Evolutionary conservation across 2,797 vertebrate genomes (phyloP).

Genomic region (Cyprinodon diabolis): DNA sequence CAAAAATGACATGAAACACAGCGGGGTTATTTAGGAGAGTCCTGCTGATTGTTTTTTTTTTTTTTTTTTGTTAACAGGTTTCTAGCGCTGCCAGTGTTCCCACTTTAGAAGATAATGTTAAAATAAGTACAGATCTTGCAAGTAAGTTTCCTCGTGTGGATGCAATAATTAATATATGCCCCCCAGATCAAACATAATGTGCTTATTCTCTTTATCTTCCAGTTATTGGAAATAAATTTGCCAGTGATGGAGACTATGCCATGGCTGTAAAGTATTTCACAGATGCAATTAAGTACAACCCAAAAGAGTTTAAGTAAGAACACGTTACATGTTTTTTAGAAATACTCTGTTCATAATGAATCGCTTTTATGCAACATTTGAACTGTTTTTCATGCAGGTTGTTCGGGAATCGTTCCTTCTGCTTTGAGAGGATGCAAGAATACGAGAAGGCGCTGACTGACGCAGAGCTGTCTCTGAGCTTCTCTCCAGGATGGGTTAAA

Average conservation of each 20-base stretch:
- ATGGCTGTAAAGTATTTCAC: constrained; percentile 86
- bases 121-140: constrained; percentile 77
- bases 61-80: constrained; percentile 32
- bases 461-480: constrained; percentile 79
- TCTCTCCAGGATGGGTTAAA: constrained; percentile 85
- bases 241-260: constrained; percentile 72
- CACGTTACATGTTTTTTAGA: background rate
- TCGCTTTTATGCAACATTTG: background rate
- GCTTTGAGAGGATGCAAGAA: constrained; percentile 85
- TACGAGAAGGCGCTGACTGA: constrained; percentile 84
- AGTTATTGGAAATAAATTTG: constrained; percentile 82
- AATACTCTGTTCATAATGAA: fast-evolving
- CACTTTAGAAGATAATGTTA: constrained; percentile 66
- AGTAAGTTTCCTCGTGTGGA: constrained; percentile 52
- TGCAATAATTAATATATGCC: background rate
- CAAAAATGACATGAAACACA: too few species aligned
- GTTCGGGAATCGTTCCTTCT: constrained; percentile 91
- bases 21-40: too few species aligned
- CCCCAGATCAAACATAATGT: background rate
- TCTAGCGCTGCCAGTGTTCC: background rate
- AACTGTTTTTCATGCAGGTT: constrained; percentile 71
- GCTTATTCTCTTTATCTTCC: background rate
- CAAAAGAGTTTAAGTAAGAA: constrained; percentile 83
- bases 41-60: too few species aligned
- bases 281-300: constrained; percentile 85